These are phyloP conservation scores for Syngnathus floridae DNA, from an alignment of 2,113 vertebrate species.

Conservation along the genomic window DNA sequence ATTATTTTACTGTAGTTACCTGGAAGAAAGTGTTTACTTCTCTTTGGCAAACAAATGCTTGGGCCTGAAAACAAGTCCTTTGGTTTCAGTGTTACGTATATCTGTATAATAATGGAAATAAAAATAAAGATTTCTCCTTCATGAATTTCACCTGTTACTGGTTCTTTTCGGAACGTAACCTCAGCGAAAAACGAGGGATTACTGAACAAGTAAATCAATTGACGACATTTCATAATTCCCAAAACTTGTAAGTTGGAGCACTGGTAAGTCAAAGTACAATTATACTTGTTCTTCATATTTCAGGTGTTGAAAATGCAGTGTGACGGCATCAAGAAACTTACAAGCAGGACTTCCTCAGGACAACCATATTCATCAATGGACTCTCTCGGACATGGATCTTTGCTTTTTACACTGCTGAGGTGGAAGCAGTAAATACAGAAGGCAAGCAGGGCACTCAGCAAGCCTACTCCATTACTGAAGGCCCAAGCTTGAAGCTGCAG, in stretches of 20 bases:
- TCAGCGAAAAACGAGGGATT: too few relatives aligned
- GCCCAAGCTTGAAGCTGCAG: slow-evolving; percentile 55
- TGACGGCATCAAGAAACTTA: slow-evolving; percentile 29
- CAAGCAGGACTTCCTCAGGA: background rate
- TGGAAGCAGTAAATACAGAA: slow-evolving; percentile 54
- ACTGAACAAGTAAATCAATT: too few relatives aligned
- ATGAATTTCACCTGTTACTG: too few relatives aligned
- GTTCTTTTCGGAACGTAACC: too few relatives aligned
- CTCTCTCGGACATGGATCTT: accelerated
- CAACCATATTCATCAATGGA: background rate
- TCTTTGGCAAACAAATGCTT: too few relatives aligned
- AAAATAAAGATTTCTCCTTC: too few relatives aligned
- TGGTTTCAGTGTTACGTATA: too few relatives aligned
- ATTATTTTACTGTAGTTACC: too few relatives aligned
- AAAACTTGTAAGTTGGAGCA: background rate
- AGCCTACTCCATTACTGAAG: slow-evolving; percentile 47
- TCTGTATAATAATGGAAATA: too few relatives aligned
- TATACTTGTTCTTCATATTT: background rate
- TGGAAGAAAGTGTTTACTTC: too few relatives aligned
- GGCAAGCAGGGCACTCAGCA: slow-evolving; percentile 53
- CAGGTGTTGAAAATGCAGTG: background rate
- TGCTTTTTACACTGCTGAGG: background rate
- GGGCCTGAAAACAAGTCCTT: too few relatives aligned
- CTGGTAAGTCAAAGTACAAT: background rate
- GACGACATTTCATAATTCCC: background rate